Evolutionary conservation across 2,113 vertebrate species (phyloP), one percentile per base, ranked within the genome.

Genomic region (Panthera tigris): DNA sequence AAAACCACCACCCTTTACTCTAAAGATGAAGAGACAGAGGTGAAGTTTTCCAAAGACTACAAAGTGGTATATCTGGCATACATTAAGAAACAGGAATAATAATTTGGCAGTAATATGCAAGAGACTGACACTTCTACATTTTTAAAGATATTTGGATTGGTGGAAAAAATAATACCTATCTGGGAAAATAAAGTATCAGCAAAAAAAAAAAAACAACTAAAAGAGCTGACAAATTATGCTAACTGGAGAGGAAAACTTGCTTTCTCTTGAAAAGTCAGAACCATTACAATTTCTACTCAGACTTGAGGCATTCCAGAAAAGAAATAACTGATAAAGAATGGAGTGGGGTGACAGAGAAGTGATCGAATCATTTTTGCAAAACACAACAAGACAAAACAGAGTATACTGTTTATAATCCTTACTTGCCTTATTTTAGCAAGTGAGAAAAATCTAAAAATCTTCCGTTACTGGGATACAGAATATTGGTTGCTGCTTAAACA

Each of bases 191-290:
- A 74, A 94, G 23, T 18, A 69, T 13, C 74, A 79, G 48, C 21
- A 91, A 39, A 39, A 39, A 39, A 39, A 39, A 39, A 65, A 73
- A 97, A 82, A 87, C 41, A 57, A 81, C 3, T 66, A 48, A 85
- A 94, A 65, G 4, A 86, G 63, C 0, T 96, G 89, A 95, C 52
- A 87, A 97, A 36, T 45, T 45, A 45, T 48, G 27, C 36, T 16
- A 91, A 82, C 14, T 31, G 29, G 41, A 97, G 33, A 97, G 86
- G 80, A 97, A 98, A 97, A 91, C 2, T 1, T 45, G 66, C 25
- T 94, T 92, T 95, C 66, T 95, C 7, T 66, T 92, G 27, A 25
- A 55, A 94, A 95, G 33, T 91, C 25, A 91, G 48, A 31, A 94
- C 11, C 61, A 92, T 63, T 45, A 83, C 25, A 81, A 78, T 94